Evolutionary conservation across 2,888 invertebrate genomes (phyloP), one percentile per base, ranked within the genome.

Genomic region (Caradrina clavipalpis): DNA sequence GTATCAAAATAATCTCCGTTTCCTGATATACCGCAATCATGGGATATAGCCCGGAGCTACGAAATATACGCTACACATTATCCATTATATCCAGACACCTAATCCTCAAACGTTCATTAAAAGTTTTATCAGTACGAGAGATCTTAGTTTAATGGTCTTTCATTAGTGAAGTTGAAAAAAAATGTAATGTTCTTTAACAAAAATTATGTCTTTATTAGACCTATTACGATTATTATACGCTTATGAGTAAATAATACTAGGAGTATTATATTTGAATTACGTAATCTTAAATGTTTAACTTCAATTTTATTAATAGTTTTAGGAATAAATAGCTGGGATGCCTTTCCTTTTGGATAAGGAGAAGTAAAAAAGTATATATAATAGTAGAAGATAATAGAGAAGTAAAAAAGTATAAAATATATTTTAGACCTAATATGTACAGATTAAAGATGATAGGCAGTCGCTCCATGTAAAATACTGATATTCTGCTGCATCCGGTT

Each of bases 131-230:
- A 47, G 19, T 5, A 35, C 10, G 26, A 65, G 62, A 81, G 88
- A 47, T 90, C 92, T 78, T 45, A 31, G 62, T 86, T 80, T 8
- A 63, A 62, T 90, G 88, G 92, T 73, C n/a, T 31, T 63, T 64
- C 60, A 76, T 83, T 76, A 86, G 78, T 82, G 78, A 80, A 70
- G 76, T 78, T 77, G 86, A 88, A 89, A 90, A 89, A 89, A 87
- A 39, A 39, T 82, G 13, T 78, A 84, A 86, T 81, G 85, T 87
- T 87, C 85, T 83, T 80, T 78, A 72, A 89, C 87, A 85, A 88
- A 90, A 92, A 91, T 91, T 91, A 93, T 92, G 91, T 91, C 92
- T 93, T 90, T 91, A 93, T 94, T 91, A 91, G 84, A 89, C 83
- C 86, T 84, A 91, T 94, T 91, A 93, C 80, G 82, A 86, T 89